phyloP scores from a whole-genome alignment of 2,797 vertebrate genomes.

The Scarus forsteni region DNA sequence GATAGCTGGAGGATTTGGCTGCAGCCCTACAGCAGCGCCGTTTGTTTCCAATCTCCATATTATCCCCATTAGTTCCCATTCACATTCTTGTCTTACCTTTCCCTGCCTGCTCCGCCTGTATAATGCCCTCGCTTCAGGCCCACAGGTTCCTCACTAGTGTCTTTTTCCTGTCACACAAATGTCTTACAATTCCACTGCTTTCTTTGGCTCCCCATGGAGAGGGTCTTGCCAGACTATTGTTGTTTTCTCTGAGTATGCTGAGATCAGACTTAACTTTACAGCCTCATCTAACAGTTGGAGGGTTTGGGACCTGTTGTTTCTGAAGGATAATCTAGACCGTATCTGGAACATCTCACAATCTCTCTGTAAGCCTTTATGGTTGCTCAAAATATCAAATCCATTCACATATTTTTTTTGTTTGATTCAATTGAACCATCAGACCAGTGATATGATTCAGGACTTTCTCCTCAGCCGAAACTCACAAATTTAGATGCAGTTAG shows the following conservation, averaged over 20 bases:
- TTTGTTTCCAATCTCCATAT: conserved; percentile 60
- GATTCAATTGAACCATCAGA: too few relatives aligned
- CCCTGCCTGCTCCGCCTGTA: conserved; percentile 39
- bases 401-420: too few relatives aligned
- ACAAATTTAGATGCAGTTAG: too few relatives aligned
- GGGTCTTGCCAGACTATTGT: not conserved
- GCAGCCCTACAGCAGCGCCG: conserved; percentile 21
- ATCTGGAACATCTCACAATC: too few relatives aligned
- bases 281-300: too few relatives aligned
- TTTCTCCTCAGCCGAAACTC: too few relatives aligned
- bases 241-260: not conserved
- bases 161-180: conserved; percentile 50
- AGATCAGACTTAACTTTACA: too few relatives aligned
- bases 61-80: conserved; percentile 58
- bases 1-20: conserved; percentile 34
- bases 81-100: conserved; percentile 45
- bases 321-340: too few relatives aligned
- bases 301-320: too few relatives aligned
- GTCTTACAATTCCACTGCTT: conserved; percentile 23
- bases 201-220: conserved; percentile 6
- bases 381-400: too few relatives aligned
- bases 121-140: conserved; percentile 58
- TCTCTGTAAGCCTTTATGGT: too few relatives aligned
- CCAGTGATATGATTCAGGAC: too few relatives aligned
- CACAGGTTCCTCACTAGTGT: conserved; percentile 51